Conservation (phyloP, 53 echinoderm and acorn worm species). For the Luidia sarsii region DNA sequence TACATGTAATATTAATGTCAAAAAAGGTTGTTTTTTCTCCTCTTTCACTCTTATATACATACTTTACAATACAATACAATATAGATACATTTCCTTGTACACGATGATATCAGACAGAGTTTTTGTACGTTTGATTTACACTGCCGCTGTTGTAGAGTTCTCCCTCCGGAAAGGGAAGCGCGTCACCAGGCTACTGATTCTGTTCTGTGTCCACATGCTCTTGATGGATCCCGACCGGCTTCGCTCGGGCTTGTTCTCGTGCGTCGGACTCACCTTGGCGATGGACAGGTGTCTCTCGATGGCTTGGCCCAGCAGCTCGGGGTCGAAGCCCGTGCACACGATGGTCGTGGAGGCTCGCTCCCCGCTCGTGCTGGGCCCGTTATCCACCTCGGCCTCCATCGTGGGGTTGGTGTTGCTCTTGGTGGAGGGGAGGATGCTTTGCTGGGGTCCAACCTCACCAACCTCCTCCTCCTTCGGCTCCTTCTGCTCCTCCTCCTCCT, state of each 20-base stretch:
- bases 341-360: slow-evolving; percentile 42
- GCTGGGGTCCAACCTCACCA: slow-evolving; percentile 42
- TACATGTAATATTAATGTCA: too few relatives aligned
- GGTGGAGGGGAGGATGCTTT: background rate
- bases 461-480: too few relatives aligned
- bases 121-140: slow-evolving; percentile 17
- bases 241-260: slow-evolving; percentile 53
- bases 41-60: background rate
- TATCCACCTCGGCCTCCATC: background rate
- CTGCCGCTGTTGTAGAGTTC: slow-evolving; percentile 47
- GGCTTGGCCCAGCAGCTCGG: slow-evolving; percentile 90
- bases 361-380: slow-evolving; percentile 17
- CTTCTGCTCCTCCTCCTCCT: background rate
- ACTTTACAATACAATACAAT: background rate
- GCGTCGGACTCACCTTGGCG: slow-evolving; percentile 71
- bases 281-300: slow-evolving; percentile 88
- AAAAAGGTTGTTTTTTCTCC: background rate
- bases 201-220: slow-evolving; percentile 78
- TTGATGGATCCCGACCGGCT: slow-evolving; percentile 77
- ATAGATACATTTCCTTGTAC: background rate
- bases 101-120: background rate
- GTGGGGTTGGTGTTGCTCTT: slow-evolving; percentile 2
- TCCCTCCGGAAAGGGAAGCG: slow-evolving; percentile 88
- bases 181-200: slow-evolving; percentile 78
- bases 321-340: slow-evolving; percentile 74